Conservation (phyloP, 2,888 invertebrate species). For the Encarsia formosa region DNA sequence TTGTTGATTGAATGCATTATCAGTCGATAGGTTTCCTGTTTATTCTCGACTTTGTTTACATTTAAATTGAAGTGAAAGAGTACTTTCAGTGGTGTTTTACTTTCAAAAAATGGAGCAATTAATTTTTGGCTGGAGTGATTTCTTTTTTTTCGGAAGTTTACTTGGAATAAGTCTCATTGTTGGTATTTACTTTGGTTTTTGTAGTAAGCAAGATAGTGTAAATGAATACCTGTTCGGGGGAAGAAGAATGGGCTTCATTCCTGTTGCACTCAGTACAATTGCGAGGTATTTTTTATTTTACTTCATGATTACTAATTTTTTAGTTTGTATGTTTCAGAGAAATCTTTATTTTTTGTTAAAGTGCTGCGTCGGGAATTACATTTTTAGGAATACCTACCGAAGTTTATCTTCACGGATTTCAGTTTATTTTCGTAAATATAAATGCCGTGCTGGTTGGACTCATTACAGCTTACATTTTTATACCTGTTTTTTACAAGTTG, state of each 20-base stretch:
- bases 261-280: conserved; percentile 70
- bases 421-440: conserved; percentile 55
- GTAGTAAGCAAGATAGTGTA: conserved; percentile 59
- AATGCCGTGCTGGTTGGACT: conserved; percentile 43
- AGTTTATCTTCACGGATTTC: conserved; percentile 67
- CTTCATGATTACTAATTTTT: not conserved
- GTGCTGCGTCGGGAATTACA: conserved; percentile 71
- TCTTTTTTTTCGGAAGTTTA: conserved; percentile 54
- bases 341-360: conserved; percentile 41
- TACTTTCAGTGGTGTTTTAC: too few relatives aligned
- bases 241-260: conserved; percentile 67
- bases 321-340: not conserved
- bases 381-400: conserved; percentile 71
- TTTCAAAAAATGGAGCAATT: not conserved
- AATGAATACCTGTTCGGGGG: conserved; percentile 69
- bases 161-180: conserved; percentile 55
- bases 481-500: conserved; percentile 67
- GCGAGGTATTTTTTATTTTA: conserved; percentile 57
- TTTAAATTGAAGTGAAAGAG: too few relatives aligned
- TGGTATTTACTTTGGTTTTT: conserved; percentile 60
- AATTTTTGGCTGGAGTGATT: conserved; percentile 48
- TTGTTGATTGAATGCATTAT: too few relatives aligned
- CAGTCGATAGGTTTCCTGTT: too few relatives aligned
- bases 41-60: too few relatives aligned
- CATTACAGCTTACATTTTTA: conserved; percentile 50